Evolutionary conservation across 2,888 invertebrate genomes (phyloP).

Genomic region (Uloborus plumipes): DNA sequence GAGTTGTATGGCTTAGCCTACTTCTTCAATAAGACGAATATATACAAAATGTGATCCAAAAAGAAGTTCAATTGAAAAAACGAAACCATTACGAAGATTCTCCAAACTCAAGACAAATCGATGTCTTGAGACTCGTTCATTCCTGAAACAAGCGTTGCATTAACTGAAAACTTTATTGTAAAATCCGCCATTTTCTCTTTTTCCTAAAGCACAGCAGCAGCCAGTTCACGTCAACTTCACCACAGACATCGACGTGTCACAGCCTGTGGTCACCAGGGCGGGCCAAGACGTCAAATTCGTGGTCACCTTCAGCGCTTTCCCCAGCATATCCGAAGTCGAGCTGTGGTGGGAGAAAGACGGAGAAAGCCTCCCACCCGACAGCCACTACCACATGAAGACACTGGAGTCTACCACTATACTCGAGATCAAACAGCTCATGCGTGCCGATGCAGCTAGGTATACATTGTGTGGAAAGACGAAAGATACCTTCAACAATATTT

Average conservation of each 20-base stretch:
- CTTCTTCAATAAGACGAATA: too few relatives aligned
- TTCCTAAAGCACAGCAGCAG: slow-evolving; percentile 28
- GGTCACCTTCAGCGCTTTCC: slow-evolving; percentile 67
- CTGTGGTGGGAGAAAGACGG: slow-evolving; percentile 65
- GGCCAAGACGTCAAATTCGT: slow-evolving; percentile 67
- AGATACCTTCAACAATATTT: slow-evolving; percentile 26
- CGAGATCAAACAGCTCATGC: slow-evolving; percentile 33
- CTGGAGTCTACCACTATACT: slow-evolving; percentile 6
- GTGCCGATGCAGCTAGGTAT: slow-evolving; percentile 41
- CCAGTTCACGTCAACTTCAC: slow-evolving; percentile 66
- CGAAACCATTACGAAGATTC: neutral
- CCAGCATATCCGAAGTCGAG: slow-evolving; percentile 57
- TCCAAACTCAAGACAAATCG: too few relatives aligned
- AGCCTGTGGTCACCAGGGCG: slow-evolving; percentile 50
- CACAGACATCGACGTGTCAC: slow-evolving; percentile 64
- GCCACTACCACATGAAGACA: slow-evolving; percentile 25
- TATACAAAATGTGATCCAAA: too few relatives aligned
- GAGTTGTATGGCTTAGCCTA: too few relatives aligned
- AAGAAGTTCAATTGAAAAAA: too few relatives aligned
- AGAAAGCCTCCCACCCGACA: slow-evolving; percentile 7
- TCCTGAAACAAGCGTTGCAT: too few relatives aligned
- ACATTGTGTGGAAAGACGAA: slow-evolving; percentile 32
- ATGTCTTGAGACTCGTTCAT: too few relatives aligned
- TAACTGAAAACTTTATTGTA: too few relatives aligned
- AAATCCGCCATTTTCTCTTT: neutral